phyloP scores from a whole-genome alignment of 2,888 invertebrate genomes.

The Patella depressa region DNA sequence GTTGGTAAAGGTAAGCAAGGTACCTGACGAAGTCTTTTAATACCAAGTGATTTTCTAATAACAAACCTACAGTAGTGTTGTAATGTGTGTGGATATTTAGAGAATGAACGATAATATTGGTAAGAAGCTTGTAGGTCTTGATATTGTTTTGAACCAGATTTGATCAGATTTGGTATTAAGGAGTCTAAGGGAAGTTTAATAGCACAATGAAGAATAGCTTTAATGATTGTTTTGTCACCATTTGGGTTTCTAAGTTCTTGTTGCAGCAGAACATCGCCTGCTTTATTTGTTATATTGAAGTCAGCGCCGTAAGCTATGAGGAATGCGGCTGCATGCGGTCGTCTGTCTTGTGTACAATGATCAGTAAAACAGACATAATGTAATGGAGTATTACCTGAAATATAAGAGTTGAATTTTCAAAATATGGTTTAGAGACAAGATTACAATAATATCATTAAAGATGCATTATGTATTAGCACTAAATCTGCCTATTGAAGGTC shows the following conservation, averaged over 20 bases:
- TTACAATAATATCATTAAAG: background rate
- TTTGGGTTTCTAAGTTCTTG: slow-evolving; percentile 55
- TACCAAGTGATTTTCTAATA: slow-evolving; percentile 56
- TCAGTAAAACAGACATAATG: slow-evolving; percentile 67
- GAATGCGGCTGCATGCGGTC: slow-evolving; percentile 62
- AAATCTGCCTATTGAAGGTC: too few species aligned
- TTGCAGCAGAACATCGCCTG: slow-evolving; percentile 57
- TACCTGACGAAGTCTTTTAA: slow-evolving; percentile 50
- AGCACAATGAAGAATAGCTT: slow-evolving; percentile 60
- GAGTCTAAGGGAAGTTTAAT: slow-evolving; percentile 44
- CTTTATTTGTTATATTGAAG: slow-evolving; percentile 56
- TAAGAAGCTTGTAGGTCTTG: background rate
- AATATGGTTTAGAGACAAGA: background rate
- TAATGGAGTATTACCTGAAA: slow-evolving; percentile 61
- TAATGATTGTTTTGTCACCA: slow-evolving; percentile 43
- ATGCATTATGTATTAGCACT: background rate
- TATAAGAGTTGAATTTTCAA: too few species aligned
- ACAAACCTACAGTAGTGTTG: slow-evolving; percentile 65
- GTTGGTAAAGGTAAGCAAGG: slow-evolving; percentile 59
- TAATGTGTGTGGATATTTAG: slow-evolving; percentile 58
- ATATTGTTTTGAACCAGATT: background rate
- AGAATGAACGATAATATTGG: slow-evolving; percentile 32
- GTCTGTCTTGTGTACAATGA: slow-evolving; percentile 51
- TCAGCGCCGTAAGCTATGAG: slow-evolving; percentile 67
- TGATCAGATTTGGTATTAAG: background rate